A percentile compares a stretch with the other conserved stretches of the same genome.
Conservation (phyloP, 2,797 vertebrate genomes). For the Carcharodon carcharias region DNA sequence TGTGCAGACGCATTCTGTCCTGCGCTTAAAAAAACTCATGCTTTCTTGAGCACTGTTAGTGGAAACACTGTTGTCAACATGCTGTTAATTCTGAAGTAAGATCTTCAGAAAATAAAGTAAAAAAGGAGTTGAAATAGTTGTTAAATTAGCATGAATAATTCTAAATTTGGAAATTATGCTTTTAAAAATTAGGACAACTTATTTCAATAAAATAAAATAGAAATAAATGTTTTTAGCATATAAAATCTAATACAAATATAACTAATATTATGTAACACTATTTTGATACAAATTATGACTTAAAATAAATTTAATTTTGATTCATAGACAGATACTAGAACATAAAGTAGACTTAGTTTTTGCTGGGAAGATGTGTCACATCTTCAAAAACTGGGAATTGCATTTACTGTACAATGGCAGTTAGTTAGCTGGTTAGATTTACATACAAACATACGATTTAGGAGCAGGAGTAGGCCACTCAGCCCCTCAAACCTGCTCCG, state of each 20-base stretch:
- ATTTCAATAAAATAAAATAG: background rate
- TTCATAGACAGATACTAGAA: background rate
- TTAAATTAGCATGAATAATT: background rate
- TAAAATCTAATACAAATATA: background rate
- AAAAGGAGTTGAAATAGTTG: background rate
- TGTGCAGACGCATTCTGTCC: background rate
- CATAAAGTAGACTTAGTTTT: background rate
- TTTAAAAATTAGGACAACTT: background rate
- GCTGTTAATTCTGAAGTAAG: background rate
- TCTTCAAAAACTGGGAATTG: background rate
- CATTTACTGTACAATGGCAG: background rate
- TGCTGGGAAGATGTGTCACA: background rate
- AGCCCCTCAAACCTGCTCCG: too few relatives aligned
- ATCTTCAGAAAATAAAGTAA: background rate
- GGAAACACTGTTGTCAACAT: background rate
- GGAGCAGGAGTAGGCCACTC: too few relatives aligned
- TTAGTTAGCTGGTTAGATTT: background rate
- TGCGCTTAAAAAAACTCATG: background rate
- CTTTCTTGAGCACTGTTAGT: background rate
- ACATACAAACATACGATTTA: too few relatives aligned
- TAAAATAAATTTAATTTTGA: background rate
- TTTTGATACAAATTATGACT: background rate
- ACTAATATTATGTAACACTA: background rate
- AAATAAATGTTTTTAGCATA: background rate
- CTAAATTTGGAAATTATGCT: background rate